Evolutionary conservation across 2,797 vertebrate species (phyloP), one percentile per base, ranked within the genome.

Genomic region (Florisuga fusca): DNA sequence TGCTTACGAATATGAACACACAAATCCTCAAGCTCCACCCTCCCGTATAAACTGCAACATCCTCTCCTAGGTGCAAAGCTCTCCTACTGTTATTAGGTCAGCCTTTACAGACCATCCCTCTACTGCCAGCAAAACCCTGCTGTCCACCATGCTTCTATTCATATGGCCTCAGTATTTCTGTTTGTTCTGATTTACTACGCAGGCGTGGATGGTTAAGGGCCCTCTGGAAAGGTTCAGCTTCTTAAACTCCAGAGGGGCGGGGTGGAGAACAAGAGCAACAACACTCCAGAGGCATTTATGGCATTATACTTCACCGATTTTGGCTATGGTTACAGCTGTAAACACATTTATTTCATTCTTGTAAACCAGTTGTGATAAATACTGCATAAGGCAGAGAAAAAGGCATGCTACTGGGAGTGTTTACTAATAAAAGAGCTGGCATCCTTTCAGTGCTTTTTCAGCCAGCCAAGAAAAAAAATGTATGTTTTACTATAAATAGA

Each of bases 1-100:
- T 55, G 17, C 46, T 57, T 86, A 43, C 15, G 2, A 59, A 41
- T 72, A 74, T 31, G 33, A 55, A 9, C 62, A 50, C 14, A 31
- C 57, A 61, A 58, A 59, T 43, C 46, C 71, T 62, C 81, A 93
- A 57, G 91, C 95, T 92, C 96, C 95, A 93, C 96, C 95, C 82
- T 91, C 82, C 41, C 53, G 27, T 54, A 71, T 12, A 45, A 89
- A 34, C 75, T 41, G 20, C 61, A 57, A 8, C 68, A 43, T 63
- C 78, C 75, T 84, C 62, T 59, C 48, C 48, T 33, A 53, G 72
- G 57, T 63, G 78, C 84, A 77, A 22, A 73, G 45, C 84, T 91
- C 33, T 87, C 67, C 59, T 36, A 3, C 10, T 13, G 43, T 73
- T 64, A 0, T n/a, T 43, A 36, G 75, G 25, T 72, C 89, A 91